Conservation (phyloP, 1,140 invertebrate genomes). For the Elysia chlorotica region DNA sequence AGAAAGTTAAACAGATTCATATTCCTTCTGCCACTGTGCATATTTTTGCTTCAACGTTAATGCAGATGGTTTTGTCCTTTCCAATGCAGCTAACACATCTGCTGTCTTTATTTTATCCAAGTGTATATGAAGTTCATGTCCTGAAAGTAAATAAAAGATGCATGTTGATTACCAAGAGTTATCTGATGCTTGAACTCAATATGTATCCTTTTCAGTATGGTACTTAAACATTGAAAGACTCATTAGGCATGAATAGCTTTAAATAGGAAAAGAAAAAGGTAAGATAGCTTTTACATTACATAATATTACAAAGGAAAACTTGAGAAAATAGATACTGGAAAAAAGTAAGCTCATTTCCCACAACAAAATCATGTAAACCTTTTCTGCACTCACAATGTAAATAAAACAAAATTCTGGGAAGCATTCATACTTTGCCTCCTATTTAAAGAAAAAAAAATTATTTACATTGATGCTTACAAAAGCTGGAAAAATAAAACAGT, state of each 20-base stretch:
- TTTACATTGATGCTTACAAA: not conserved
- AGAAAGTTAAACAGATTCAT: constrained; percentile 66
- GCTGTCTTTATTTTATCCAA: constrained; percentile 63
- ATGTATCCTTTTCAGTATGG: not conserved
- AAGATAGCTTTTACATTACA: not conserved
- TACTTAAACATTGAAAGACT: not conserved
- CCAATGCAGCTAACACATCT: constrained; percentile 64
- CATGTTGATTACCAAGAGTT: not conserved
- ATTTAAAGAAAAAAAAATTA: not conserved
- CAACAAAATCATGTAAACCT: not conserved
- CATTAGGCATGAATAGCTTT: not conserved
- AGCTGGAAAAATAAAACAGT: not conserved
- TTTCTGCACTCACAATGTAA: too few species aligned
- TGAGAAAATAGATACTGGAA: not conserved
- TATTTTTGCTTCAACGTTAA: constrained; percentile 62
- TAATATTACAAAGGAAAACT: not conserved
- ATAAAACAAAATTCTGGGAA: too few species aligned
- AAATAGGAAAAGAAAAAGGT: not conserved
- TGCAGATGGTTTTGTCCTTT: constrained; percentile 65
- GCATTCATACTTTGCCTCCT: not conserved
- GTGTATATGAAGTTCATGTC: constrained; percentile 58
- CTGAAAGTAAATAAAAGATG: constrained; percentile 37
- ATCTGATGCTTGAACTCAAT: not conserved
- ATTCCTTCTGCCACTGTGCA: constrained; percentile 64
- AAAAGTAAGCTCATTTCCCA: not conserved